Evolutionary conservation across 2,113 vertebrate species (phyloP).

Genomic region (Scophthalmus maximus): DNA sequence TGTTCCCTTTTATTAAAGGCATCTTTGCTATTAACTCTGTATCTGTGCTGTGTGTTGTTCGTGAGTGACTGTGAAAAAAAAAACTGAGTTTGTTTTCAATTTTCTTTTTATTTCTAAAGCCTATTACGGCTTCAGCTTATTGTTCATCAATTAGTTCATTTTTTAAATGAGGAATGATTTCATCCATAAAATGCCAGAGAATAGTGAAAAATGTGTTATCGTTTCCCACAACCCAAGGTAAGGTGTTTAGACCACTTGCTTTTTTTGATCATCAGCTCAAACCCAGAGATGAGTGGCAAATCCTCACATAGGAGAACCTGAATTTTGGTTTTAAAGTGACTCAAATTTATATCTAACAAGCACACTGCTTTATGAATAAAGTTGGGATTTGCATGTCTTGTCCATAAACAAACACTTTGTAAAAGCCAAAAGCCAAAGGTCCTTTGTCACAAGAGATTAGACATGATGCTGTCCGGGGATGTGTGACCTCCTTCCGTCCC

Average conservation of each 20-base stretch:
- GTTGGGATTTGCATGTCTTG: not conserved
- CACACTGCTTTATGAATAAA: not conserved
- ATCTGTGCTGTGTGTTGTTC: not conserved
- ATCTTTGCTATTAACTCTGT: not conserved
- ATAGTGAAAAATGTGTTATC: not conserved
- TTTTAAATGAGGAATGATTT: not conserved
- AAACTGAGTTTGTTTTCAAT: not conserved
- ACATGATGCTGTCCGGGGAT: constrained; percentile 20
- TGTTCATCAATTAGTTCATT: not conserved
- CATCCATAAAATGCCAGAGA: not conserved
- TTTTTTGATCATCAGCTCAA: too few relatives aligned
- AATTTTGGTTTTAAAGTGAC: not conserved
- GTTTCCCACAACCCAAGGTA: too few relatives aligned
- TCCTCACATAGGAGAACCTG: not conserved
- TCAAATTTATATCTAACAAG: not conserved
- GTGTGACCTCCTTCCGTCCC: constrained; percentile 33
- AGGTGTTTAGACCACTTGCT: too few relatives aligned
- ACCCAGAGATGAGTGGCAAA: not conserved
- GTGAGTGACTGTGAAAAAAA: not conserved
- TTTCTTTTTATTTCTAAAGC: too few relatives aligned
- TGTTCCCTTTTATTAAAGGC: not conserved
- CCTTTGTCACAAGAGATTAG: constrained; percentile 63
- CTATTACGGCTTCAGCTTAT: not conserved
- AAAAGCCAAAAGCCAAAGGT: constrained; percentile 58
- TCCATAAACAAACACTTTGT: constrained; percentile 30